These are phyloP conservation scores for Cyanocitta stelleri DNA, from an alignment of 2,113 vertebrate species.

Conservation along the genomic window DNA sequence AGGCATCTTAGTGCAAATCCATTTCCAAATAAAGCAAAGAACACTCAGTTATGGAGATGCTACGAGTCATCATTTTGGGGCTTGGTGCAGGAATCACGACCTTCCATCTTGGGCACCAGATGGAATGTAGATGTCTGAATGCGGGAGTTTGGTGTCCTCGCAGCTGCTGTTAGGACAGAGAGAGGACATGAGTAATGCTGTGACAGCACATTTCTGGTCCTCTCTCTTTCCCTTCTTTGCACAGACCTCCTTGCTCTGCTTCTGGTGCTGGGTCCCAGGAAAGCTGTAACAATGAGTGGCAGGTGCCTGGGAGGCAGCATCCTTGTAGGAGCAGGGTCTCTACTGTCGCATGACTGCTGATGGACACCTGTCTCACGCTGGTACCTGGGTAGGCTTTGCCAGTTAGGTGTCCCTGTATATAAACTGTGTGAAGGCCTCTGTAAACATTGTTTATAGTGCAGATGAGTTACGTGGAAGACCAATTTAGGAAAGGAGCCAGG, in stretches of 20 bases:
- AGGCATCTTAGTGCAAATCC: background rate
- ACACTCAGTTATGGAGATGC: background rate
- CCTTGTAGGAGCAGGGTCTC: background rate
- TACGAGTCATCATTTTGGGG: background rate
- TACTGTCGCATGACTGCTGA: fast-evolving
- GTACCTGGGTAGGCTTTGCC: background rate
- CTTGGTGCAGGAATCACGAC: background rate
- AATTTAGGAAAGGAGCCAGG: background rate
- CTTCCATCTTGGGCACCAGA: background rate
- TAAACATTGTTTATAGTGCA: background rate
- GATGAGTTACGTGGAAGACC: background rate
- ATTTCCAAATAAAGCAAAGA: background rate
- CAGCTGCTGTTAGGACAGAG: background rate
- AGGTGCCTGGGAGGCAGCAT: no score
- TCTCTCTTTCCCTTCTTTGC: background rate
- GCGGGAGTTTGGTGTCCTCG: background rate
- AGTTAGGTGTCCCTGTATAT: background rate
- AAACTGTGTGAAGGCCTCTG: background rate
- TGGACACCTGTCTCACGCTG: fast-evolving
- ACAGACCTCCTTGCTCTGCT: background rate
- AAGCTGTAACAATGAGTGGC: background rate
- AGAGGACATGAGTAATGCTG: background rate
- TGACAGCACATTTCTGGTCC: background rate
- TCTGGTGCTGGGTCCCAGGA: background rate
- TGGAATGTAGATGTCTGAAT: fast-evolving